These are phyloP conservation scores for Tribolium freemani DNA, from an alignment of 2,888 invertebrate species.

Conservation along the genomic window DNA sequence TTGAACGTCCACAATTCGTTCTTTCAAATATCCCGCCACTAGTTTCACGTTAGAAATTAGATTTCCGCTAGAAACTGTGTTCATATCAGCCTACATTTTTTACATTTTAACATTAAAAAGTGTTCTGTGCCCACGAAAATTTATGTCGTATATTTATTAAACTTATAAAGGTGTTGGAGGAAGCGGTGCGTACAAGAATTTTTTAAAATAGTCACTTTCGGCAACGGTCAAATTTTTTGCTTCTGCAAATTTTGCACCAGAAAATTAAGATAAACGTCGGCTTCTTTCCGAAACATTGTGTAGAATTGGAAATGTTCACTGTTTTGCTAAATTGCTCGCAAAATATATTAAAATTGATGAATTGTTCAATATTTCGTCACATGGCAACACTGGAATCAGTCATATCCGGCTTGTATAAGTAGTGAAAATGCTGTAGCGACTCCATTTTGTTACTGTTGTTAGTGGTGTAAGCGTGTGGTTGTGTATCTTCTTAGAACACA, in stretches of 20 bases:
- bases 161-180: too few relatives aligned
- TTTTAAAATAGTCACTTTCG: not conserved
- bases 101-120: not conserved
- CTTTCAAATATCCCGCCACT: not conserved
- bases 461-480: constrained; percentile 50
- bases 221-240: not conserved
- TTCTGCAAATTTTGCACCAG: not conserved
- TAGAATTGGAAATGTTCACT: not conserved
- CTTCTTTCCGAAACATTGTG: not conserved
- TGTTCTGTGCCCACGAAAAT: not conserved
- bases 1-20: too few relatives aligned
- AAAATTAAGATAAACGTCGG: not conserved
- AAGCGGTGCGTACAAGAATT: not conserved
- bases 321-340: not conserved
- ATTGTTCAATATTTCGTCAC: not conserved
- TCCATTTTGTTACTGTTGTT: constrained; percentile 49
- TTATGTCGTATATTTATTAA: too few relatives aligned
- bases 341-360: not conserved
- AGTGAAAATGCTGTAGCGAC: not conserved
- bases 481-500: constrained; percentile 47
- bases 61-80: not conserved
- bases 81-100: not conserved
- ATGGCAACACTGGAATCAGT: not conserved
- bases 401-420: constrained; percentile 27
- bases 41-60: not conserved